Percentiles rank a stretch among this genome's conserved stretches.
Evolutionary conservation across 1,140 invertebrate genomes (phyloP).

Genomic region (Drosophila quadrilineata): DNA sequence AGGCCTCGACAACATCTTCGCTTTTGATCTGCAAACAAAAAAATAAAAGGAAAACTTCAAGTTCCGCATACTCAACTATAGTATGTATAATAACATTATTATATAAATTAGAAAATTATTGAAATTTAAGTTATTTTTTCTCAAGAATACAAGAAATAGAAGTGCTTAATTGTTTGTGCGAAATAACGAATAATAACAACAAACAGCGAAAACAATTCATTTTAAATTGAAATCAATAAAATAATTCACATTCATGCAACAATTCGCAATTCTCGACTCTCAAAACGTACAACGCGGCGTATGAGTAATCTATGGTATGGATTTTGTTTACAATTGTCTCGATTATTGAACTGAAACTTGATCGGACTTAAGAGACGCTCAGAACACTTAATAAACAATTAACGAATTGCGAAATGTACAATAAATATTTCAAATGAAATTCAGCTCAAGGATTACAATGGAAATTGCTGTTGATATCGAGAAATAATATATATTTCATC

Average conservation of each 20-base stretch:
- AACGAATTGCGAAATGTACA: too few species aligned
- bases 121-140: too few species aligned
- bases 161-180: slow-evolving; percentile 33
- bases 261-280: slow-evolving; percentile 18
- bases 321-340: slow-evolving; percentile 4
- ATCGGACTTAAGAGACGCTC: too few species aligned
- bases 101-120: too few species aligned
- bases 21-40: slow-evolving; percentile 82
- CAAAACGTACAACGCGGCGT: slow-evolving; percentile 11
- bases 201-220: slow-evolving; percentile 60
- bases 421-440: too few species aligned
- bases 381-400: too few species aligned
- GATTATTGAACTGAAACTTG: too few species aligned
- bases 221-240: slow-evolving; percentile 76
- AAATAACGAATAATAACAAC: slow-evolving; percentile 21
- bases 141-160: too few species aligned
- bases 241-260: slow-evolving; percentile 25
- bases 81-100: neutral
- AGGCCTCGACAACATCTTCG: slow-evolving; percentile 85
- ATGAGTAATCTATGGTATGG: slow-evolving; percentile 36
- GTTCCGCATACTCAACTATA: slow-evolving; percentile 27
- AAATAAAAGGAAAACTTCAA: slow-evolving; percentile 11
- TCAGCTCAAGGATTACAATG: neutral
- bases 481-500: slow-evolving; percentile 1
- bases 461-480: neutral